Percentiles rank a stretch among this genome's conserved stretches.
Conservation (phyloP, 30 jellyfish, hydroid and myxozoan genomes). For the Turritopsis dohrnii region DNA sequence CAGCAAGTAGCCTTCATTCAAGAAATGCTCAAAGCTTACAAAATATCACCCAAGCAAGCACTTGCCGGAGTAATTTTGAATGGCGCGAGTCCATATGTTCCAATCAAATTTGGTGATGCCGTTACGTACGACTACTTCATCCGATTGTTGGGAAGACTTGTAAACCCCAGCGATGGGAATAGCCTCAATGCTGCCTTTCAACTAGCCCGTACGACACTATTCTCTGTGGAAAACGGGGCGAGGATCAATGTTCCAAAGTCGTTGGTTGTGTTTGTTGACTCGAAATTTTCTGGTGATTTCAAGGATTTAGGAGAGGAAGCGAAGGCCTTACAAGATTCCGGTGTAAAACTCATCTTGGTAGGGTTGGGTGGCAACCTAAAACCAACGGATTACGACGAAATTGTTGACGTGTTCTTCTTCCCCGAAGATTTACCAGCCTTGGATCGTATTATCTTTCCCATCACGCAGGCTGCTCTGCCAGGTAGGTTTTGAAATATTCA, state of each 20-base stretch:
- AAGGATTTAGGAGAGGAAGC: constrained; percentile 59
- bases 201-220: constrained; percentile 74
- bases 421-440: constrained; percentile 64
- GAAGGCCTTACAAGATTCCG: constrained; percentile 59
- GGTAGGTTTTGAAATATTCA: constrained; percentile 28
- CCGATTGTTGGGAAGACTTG: constrained; percentile 6
- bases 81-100: constrained; percentile 35
- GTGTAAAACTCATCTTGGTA: constrained; percentile 52
- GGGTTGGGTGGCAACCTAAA: constrained; percentile 52
- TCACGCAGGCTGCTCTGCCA: constrained; percentile 51
- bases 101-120: constrained; percentile 51
- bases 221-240: constrained; percentile 88
- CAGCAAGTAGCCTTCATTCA: constrained; percentile 44
- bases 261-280: constrained; percentile 53
- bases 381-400: constrained; percentile 13
- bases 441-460: constrained; percentile 51
- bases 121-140: constrained; percentile 19
- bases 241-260: constrained; percentile 60
- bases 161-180: constrained; percentile 10
- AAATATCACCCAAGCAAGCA: constrained; percentile 45
- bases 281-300: constrained; percentile 28
- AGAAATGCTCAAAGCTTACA: constrained; percentile 55
- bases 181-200: constrained; percentile 62
- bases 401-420: constrained; percentile 60
- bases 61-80: constrained; percentile 57